Percentiles rank a stretch among this genome's conserved stretches.
Evolutionary conservation across 2,797 vertebrate species (phyloP).

Genomic region (Notolepis coatsorum): DNA sequence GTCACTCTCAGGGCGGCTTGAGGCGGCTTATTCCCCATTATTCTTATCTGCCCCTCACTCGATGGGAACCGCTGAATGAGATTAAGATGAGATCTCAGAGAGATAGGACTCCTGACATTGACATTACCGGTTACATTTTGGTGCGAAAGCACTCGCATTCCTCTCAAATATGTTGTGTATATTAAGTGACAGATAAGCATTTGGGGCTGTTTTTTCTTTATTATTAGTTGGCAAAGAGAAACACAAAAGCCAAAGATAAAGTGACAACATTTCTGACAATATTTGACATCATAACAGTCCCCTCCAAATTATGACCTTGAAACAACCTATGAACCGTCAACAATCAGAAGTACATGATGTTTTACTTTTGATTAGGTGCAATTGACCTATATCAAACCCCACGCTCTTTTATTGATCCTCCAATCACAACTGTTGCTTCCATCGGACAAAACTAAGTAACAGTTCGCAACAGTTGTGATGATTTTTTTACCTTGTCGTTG

Average conservation of each 20-base stretch:
- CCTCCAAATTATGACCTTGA: conserved; percentile 20
- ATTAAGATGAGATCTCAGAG: conserved; percentile 55
- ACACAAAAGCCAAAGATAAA: conserved; percentile 22
- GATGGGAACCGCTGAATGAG: conserved; percentile 65
- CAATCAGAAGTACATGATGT: conserved; percentile 7
- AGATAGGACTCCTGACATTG: conserved; percentile 51
- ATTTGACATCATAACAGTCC: conserved; percentile 23
- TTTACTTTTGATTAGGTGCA: conserved; percentile 9
- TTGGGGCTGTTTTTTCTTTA: conserved; percentile 32
- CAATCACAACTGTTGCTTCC: too few relatives aligned
- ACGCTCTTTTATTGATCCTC: too few relatives aligned
- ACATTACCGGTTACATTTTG: conserved; percentile 51
- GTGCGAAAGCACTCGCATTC: conserved; percentile 26
- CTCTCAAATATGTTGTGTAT: conserved; percentile 27
- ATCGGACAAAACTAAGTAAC: too few relatives aligned
- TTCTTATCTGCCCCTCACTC: conserved; percentile 70
- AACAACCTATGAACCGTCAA: conserved; percentile 20
- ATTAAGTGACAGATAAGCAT: conserved; percentile 52
- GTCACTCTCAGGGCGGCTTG: conserved; percentile 42
- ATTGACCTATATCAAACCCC: too few relatives aligned
- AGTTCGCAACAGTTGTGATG: too few relatives aligned
- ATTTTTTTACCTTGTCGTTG: too few relatives aligned
- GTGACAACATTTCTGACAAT: not conserved
- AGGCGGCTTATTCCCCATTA: conserved; percentile 58
- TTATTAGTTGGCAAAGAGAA: conserved; percentile 10